Base-by-base conservation (phyloP, 2,888 invertebrate species). In the Brachyptera risi region DNA sequence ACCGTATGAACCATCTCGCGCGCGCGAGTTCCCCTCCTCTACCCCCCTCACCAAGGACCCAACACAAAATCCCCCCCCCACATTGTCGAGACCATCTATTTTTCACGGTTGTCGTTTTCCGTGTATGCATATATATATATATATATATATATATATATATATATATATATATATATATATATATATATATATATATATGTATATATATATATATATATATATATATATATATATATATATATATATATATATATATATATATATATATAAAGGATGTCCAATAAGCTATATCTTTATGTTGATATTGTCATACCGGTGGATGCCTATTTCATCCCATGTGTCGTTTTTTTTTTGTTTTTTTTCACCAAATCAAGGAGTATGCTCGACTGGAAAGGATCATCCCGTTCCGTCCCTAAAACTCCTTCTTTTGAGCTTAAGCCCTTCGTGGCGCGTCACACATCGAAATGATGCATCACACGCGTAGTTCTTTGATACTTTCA, bases 101-200 rank as follows among this genome's bases (percentile, higher is more conserved):
- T 51, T 59, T 51, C 38, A 51, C 42, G 59, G 42, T 40, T 42
- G 59, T 59, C 59, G 51, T 51, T 42, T 38, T 59, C 24, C 54
- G 54, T 37, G 17, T 19, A 37, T 54, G 37, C n/a, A n/a, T n/a
- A n/a, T n/a, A n/a, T n/a, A 37, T 54, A 54, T n/a, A 37, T 54
- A 54, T 19, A 37, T 54, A 54, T n/a, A n/a, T n/a, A n/a, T n/a
- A n/a, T n/a, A 37, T 54, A 54, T 19, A 37, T 54, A 54, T n/a
- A n/a, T n/a, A n/a, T n/a, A n/a, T n/a, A 37, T 54, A 54, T 19
- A 37, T 54, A 54, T n/a, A n/a, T n/a, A n/a, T n/a, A n/a, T n/a
- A 37, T 54, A 54, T 19, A 37, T 54, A 54, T n/a, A n/a, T n/a
- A n/a, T n/a, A n/a, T n/a, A 37, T 54, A 54, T 37, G 17, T 19